Percentiles rank a stretch among this genome's conserved stretches.
These are phyloP conservation scores for Poeciliopsis infans DNA, from an alignment of 2,797 vertebrate genomes.

Conservation along the genomic window DNA sequence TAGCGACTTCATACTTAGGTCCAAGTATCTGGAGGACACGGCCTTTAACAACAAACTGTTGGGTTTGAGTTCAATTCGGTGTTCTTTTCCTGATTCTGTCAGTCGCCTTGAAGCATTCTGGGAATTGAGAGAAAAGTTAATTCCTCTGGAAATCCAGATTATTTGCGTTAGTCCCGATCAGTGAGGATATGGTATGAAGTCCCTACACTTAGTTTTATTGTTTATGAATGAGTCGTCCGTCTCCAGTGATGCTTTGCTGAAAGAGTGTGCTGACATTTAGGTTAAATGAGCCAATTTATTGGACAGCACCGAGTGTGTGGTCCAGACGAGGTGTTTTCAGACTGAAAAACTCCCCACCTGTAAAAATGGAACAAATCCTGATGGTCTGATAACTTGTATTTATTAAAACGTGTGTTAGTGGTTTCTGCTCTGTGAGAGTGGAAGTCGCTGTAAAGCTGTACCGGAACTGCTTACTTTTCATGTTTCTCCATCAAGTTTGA, in stretches of 20 bases:
- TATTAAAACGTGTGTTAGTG: constrained; percentile 47
- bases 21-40: constrained; percentile 57
- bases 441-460: constrained; percentile 35
- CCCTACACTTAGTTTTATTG: constrained; percentile 25
- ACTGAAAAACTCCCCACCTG: constrained; percentile 43
- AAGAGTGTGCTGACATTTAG: constrained; percentile 24
- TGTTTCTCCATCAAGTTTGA: constrained; percentile 37
- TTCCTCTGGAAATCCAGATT: constrained; percentile 27
- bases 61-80: constrained; percentile 66
- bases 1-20: constrained; percentile 41
- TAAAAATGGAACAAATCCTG: constrained; percentile 35
- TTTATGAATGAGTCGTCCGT: constrained; percentile 18
- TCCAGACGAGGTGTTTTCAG: constrained; percentile 24
- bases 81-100: constrained; percentile 27
- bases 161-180: constrained; percentile 21
- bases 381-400: constrained; percentile 55
- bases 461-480: constrained; percentile 23
- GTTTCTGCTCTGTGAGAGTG: constrained; percentile 19
- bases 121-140: constrained; percentile 35
- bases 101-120: constrained; percentile 37
- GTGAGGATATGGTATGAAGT: constrained; percentile 10
- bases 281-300: constrained; percentile 30
- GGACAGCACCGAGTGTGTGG: constrained; percentile 13
- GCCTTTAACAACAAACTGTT: constrained; percentile 59
- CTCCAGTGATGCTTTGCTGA: constrained; percentile 12